Conservation (phyloP, 2,797 vertebrate species). For the Myotis vivesi region DNA sequence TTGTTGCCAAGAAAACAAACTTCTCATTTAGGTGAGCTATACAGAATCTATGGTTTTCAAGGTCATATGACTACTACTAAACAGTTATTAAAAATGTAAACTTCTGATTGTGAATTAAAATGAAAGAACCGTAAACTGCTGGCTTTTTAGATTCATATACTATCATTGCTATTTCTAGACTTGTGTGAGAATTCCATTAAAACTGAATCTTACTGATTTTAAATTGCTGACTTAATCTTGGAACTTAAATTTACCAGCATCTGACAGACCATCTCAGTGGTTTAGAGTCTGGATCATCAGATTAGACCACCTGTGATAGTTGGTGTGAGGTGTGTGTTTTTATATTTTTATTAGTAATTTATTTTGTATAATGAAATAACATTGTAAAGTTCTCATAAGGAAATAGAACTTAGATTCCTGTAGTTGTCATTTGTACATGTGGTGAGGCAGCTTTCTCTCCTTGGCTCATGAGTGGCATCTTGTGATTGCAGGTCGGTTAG, state of each 20-base stretch:
- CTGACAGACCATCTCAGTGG: conserved; percentile 59
- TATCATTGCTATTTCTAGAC: conserved; percentile 34
- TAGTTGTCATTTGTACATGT: neutral
- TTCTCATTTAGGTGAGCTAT: conserved; percentile 65
- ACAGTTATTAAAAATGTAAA: conserved; percentile 46
- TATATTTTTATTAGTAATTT: conserved; percentile 57
- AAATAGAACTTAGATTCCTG: neutral
- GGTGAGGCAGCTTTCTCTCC: fast-evolving
- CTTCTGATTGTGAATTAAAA: conserved; percentile 49
- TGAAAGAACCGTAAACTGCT: conserved; percentile 45
- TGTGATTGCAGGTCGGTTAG: conserved; percentile 89
- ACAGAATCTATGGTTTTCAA: conserved; percentile 62
- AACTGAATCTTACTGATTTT: conserved; percentile 50
- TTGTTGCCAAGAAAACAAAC: conserved; percentile 73
- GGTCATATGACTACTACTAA: conserved; percentile 25
- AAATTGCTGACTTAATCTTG: conserved; percentile 30
- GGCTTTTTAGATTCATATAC: conserved; percentile 45
- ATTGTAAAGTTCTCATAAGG: neutral
- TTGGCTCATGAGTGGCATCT: conserved; percentile 33
- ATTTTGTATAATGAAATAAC: neutral
- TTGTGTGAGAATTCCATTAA: conserved; percentile 58
- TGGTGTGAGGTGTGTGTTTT: conserved; percentile 73
- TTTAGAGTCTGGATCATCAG: conserved; percentile 63
- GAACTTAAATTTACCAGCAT: conserved; percentile 65
- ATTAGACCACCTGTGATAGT: conserved; percentile 65